phyloP scores from a whole-genome alignment of 2,888 invertebrate species.

The Priocnemis perturbator region DNA sequence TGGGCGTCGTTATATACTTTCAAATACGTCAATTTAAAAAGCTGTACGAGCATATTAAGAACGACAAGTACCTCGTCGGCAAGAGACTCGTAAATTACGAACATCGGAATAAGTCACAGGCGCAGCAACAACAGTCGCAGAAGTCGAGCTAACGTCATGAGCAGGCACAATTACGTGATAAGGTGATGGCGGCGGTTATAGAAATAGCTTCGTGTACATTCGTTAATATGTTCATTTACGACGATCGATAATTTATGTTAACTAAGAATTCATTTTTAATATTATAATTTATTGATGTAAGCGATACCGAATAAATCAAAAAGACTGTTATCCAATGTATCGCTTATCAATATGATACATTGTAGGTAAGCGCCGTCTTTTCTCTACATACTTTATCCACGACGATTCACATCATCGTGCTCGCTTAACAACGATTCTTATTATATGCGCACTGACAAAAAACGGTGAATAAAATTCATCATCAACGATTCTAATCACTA shows the following conservation, averaged over 20 bases:
- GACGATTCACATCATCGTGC: neutral
- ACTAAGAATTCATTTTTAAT: conserved; percentile 59
- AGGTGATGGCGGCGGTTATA: conserved; percentile 5
- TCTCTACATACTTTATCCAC: conserved; percentile 1
- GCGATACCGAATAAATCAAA: conserved; percentile 63
- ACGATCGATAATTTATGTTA: conserved; percentile 56
- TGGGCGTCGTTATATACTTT: conserved; percentile 84
- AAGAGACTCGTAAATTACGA: conserved; percentile 98
- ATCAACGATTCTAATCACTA: too few relatives aligned
- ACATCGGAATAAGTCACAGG: conserved; percentile 81
- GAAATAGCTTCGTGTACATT: conserved; percentile 66
- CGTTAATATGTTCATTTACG: conserved; percentile 49
- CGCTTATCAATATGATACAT: conserved; percentile 41
- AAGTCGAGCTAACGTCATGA: conserved; percentile 60
- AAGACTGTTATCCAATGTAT: conserved; percentile 62
- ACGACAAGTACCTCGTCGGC: conserved; percentile 98
- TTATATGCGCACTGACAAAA: too few relatives aligned
- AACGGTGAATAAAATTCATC: too few relatives aligned
- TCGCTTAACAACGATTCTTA: too few relatives aligned
- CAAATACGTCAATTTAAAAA: conserved; percentile 96
- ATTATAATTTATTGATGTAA: conserved; percentile 67
- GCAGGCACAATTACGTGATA: conserved; percentile 28
- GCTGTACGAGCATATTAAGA: conserved; percentile 98
- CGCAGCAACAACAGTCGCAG: conserved; percentile 58
- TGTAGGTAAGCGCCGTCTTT: conserved; percentile 16